A percentile compares a stretch with the other conserved stretches of the same genome.
Conservation (phyloP, 2,113 vertebrate genomes). For the Polypterus senegalus region DNA sequence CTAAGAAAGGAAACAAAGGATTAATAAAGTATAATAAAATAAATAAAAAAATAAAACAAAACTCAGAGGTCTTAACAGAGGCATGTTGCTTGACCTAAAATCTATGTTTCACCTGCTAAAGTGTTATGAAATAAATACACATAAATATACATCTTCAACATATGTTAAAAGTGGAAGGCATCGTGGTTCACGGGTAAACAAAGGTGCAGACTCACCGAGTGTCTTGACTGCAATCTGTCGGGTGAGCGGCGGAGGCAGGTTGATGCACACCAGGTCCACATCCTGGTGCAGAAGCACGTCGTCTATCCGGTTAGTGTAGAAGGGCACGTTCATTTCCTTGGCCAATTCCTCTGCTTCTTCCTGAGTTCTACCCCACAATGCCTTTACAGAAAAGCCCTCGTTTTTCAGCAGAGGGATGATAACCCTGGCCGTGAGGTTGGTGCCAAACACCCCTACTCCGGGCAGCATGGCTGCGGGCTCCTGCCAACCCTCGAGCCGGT, state of each 20-base stretch:
- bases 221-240: conserved; percentile 94
- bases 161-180: too few species aligned
- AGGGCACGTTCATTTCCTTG: conserved; percentile 90
- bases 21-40: too few species aligned
- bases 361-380: conserved; percentile 87
- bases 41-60: too few species aligned
- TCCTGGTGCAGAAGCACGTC: conserved; percentile 94
- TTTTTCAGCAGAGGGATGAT: conserved; percentile 88
- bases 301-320: conserved; percentile 92
- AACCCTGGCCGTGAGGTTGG: conserved; percentile 83
- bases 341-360: conserved; percentile 97
- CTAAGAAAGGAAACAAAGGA: too few species aligned
- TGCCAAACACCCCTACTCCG: conserved; percentile 93
- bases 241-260: conserved; percentile 89
- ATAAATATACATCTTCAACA: too few species aligned
- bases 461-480: conserved; percentile 74
- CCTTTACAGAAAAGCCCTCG: conserved; percentile 87
- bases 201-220: conserved; percentile 60
- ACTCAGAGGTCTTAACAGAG: too few species aligned
- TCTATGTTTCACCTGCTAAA: too few species aligned
- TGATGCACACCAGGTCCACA: conserved; percentile 92
- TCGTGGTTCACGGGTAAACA: too few species aligned
- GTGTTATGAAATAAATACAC: too few species aligned
- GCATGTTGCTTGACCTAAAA: too few species aligned
- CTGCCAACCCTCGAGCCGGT: conserved; percentile 12